Base-by-base conservation (phyloP, 2,797 vertebrate genomes). In the Platalea minor region DNA sequence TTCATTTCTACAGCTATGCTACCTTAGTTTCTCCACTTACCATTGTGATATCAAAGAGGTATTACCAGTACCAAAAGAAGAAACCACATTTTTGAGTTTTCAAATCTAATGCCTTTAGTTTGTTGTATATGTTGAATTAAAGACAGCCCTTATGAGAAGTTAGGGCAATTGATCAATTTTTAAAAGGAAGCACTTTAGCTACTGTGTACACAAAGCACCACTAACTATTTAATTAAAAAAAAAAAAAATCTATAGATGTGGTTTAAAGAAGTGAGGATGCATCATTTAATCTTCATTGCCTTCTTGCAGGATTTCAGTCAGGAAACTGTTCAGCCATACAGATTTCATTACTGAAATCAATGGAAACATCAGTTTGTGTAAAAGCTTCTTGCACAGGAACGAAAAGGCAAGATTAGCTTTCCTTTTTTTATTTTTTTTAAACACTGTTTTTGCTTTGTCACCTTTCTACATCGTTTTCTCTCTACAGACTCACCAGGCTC, bases 391-490 rank as follows among this genome's bases (percentile, higher is more conserved):
- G 54, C 56, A 20, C 0, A 43, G 37, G 19, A 37, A 11, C n/a
- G 29, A 69, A 60, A 51, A 39, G 23, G 25, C 57, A 41, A 26
- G 54, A 63, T 80, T 48, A 11, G 6, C 53, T 85, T 83, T 54
- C 54, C 24, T 51, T 11, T 25, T 35, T 37, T 10, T 0, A 0
- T 20, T 26, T 28, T 37, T 37, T 51, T 59, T 8, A 48, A 9
- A 9, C 14, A 3, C 20, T 11, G 0, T 28, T 64, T 48, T 70
- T 61, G 64, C 72, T 28, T 10, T 12, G 60, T 53, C 84, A 5
- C 56, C 48, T 78, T 39, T 4, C 77, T 7, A 0, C 7, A 0
- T 0, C 4, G 3, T 23, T 37, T 53, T 9, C 7, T 3, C 46
- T 17, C 23, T 13, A 4, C 33, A 5, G 74, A 3, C 57, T 37